These are phyloP conservation scores for Diadema setosum DNA, from an alignment of 35 echinoderm and acorn worm species.

Conservation along the genomic window DNA sequence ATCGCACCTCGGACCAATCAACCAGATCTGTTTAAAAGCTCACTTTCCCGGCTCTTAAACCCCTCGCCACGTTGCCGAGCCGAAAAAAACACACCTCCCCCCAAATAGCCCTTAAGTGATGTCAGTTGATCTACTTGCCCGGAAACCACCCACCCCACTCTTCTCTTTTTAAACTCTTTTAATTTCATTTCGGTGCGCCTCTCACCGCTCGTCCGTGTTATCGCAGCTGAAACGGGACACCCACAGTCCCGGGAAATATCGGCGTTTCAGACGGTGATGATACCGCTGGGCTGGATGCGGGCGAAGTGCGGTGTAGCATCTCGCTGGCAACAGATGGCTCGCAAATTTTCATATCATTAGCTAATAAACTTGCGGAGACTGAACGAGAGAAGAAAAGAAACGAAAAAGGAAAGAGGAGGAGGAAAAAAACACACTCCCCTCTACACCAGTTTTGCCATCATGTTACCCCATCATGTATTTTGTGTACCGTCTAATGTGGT, in stretches of 20 bases:
- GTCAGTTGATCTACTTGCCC: conserved; percentile 9
- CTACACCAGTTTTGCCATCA: too few species aligned
- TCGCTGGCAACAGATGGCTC: conserved; percentile 2
- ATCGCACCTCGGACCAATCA: background rate
- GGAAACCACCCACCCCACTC: background rate
- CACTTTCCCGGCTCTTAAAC: background rate
- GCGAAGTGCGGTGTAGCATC: background rate
- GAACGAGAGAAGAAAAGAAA: too few species aligned
- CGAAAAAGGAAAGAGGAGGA: too few species aligned
- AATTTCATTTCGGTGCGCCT: background rate
- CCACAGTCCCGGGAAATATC: background rate
- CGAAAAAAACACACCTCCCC: too few species aligned
- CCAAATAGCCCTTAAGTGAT: conserved; percentile 7
- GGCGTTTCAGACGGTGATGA: background rate
- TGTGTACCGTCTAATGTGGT: too few species aligned
- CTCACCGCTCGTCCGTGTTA: background rate
- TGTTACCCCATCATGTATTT: too few species aligned
- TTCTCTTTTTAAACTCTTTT: background rate
- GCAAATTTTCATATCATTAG: conserved; percentile 15
- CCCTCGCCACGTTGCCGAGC: too few species aligned
- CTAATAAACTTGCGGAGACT: background rate
- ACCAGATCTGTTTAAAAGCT: background rate
- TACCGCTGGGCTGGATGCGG: background rate
- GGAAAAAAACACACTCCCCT: too few species aligned
- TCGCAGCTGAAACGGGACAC: conserved; percentile 12